These are phyloP conservation scores for Semnornis frantzii DNA, from an alignment of 2,113 vertebrate species.

Conservation along the genomic window DNA sequence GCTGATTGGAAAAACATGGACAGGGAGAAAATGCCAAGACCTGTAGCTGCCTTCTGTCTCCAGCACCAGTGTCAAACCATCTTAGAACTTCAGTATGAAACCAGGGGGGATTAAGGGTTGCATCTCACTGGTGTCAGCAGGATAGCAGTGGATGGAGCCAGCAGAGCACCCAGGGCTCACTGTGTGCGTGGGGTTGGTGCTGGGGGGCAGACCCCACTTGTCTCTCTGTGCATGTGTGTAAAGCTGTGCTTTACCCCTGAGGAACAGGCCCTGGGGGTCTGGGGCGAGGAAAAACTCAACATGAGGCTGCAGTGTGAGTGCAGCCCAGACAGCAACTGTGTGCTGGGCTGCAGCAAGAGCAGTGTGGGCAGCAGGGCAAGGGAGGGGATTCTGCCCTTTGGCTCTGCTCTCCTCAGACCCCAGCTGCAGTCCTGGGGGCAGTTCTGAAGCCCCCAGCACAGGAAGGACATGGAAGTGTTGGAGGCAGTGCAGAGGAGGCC, in stretches of 20 bases:
- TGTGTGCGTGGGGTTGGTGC: fast-evolving
- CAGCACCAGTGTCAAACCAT: background rate
- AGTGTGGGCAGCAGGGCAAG: no score
- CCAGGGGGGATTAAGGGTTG: background rate
- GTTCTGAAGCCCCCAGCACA: no score
- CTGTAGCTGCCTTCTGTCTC: background rate
- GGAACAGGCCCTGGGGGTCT: no score
- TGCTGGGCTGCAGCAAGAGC: no score
- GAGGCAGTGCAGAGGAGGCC: no score
- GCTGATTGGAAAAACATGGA: conserved; percentile 47
- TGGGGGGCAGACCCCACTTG: background rate
- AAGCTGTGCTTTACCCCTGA: background rate
- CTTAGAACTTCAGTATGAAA: background rate
- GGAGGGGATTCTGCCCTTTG: no score
- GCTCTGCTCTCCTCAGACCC: no score
- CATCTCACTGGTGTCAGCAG: background rate
- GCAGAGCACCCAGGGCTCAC: background rate
- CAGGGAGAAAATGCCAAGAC: conserved; percentile 26
- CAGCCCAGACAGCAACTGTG: no score
- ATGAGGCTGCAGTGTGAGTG: no score
- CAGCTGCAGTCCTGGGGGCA: no score
- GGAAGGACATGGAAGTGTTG: no score
- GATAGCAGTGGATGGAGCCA: background rate
- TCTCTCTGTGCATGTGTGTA: fast-evolving
- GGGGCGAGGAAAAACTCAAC: no score